Conservation (phyloP, 2,113 vertebrate species). For the Chloebia gouldiae region DNA sequence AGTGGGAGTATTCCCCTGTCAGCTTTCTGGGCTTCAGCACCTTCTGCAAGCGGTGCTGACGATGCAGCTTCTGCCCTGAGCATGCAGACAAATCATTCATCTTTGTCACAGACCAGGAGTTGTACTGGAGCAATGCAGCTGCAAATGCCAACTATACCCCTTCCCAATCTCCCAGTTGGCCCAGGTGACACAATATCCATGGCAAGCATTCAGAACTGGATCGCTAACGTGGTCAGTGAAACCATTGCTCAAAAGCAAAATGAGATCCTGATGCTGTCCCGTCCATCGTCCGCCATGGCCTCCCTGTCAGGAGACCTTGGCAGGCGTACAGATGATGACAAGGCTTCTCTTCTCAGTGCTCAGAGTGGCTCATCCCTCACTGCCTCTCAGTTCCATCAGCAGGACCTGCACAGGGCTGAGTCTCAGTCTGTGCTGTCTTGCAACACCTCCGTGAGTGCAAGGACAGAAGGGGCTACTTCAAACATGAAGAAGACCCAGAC, state of each 20-base stretch:
- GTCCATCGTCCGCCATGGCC: constrained; percentile 69
- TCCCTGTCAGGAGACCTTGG: constrained; percentile 59
- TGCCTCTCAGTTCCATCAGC: constrained; percentile 49
- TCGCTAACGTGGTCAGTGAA: constrained; percentile 88
- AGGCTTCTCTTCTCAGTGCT: constrained; percentile 74
- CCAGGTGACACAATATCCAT: constrained; percentile 86
- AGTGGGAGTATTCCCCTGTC: constrained; percentile 85
- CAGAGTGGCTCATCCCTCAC: constrained; percentile 74
- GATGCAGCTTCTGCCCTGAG: constrained; percentile 84
- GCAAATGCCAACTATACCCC: constrained; percentile 58
- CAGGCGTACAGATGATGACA: constrained; percentile 77
- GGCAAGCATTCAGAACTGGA: constrained; percentile 94
- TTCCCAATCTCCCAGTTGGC: constrained; percentile 76
- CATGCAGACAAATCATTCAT: constrained; percentile 77
- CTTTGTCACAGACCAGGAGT: constrained; percentile 73
- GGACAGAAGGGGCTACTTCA: constrained; percentile 43
- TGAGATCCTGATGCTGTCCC: constrained; percentile 79
- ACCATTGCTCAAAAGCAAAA: constrained; percentile 92
- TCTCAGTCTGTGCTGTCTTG: constrained; percentile 76
- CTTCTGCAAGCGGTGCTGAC: constrained; percentile 62
- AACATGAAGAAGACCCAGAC: constrained; percentile 79
- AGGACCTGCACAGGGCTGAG: constrained; percentile 31
- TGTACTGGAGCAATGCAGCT: neutral
- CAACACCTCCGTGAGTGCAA: neutral
- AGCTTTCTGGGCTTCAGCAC: constrained; percentile 79